Evolutionary conservation across 1,140 invertebrate genomes (phyloP), one percentile per base, ranked within the genome.

Genomic region (Megalonaias nervosa): DNA sequence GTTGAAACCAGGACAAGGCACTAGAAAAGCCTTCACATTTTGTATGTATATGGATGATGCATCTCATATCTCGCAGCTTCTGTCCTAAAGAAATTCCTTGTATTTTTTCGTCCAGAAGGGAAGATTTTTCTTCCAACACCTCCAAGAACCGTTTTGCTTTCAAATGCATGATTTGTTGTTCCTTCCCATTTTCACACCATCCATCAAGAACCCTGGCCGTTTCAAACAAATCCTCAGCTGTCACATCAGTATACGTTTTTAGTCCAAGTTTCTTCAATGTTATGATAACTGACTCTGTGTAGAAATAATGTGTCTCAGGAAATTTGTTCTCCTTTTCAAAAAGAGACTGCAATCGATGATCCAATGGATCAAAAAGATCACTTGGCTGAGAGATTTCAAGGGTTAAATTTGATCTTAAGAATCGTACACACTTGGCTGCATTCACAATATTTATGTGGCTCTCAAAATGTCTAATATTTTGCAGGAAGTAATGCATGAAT

Each of bases 191-290:
- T 55, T 19, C 12, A 15, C 38, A 21, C 61, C 57, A 58, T 21
- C 59, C 19, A 21, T 77, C 60, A 62, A 71, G 23, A n/a, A 12
- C 59, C 11, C 38, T 67, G 23, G 23, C n/a, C 0, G 66, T 21
- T 26, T 1, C 15, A 21, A 48, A 17, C 31, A 77, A 61, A 26
- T 77, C 69, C n/a, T 38, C 14, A 17, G 6, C n/a, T 0, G 68
- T 66, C 59, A 71, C n/a, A 31, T 77, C 38, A 38, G 66, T 58
- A 9, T n/a, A 14, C 21, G 59, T 77, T 60, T 77, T 77, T 21
- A 77, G 69, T 19, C 75, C 70, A 12, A 77, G 61, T 38, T 60
- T 57, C 21, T 13, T 59, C 23, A 77, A 48, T 17, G n/a, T 48
- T 3, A 16, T 56, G 26, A 72, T 26, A 13, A 48, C 23, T 31